These are phyloP conservation scores for Aurelia aurita complex sp. Pacific DNA, from an alignment of 30 jellyfish, hydroid and myxozoan genomes.

Conservation along the genomic window DNA sequence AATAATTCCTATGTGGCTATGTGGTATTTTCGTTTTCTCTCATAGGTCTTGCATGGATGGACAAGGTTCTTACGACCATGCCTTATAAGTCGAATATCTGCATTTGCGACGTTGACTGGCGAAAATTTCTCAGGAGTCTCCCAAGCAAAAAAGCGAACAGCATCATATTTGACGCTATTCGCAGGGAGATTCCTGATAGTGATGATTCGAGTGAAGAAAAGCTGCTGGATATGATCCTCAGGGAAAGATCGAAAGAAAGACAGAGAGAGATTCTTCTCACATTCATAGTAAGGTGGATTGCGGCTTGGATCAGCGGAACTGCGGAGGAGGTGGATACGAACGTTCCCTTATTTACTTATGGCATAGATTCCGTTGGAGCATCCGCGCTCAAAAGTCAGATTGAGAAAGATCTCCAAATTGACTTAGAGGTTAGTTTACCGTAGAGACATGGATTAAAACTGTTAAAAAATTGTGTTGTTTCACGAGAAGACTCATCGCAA, in stretches of 20 bases:
- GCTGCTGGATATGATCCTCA: slow-evolving; percentile 49
- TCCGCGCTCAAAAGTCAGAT: slow-evolving; percentile 62
- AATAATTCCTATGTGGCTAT: no score
- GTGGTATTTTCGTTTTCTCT: no score
- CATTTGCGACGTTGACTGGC: slow-evolving; percentile 75
- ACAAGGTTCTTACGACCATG: slow-evolving; percentile 59
- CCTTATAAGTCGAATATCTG: slow-evolving; percentile 44
- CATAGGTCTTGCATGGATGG: slow-evolving; percentile 66
- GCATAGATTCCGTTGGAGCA: slow-evolving; percentile 80
- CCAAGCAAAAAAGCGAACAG: slow-evolving; percentile 47
- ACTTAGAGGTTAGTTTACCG: slow-evolving; percentile 40
- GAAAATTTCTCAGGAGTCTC: slow-evolving; percentile 42
- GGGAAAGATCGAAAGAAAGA: slow-evolving; percentile 34
- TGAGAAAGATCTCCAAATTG: slow-evolving; percentile 63
- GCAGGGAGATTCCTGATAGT: slow-evolving; percentile 40
- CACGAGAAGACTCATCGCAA: no score
- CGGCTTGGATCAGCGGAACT: slow-evolving; percentile 78
- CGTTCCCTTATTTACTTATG: slow-evolving; percentile 71
- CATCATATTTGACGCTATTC: slow-evolving; percentile 40
- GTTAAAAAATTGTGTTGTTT: no score
- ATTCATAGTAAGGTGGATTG: slow-evolving; percentile 58
- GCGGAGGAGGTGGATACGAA: slow-evolving; percentile 71
- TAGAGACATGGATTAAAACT: no score
- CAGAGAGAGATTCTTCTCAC: slow-evolving; percentile 34
- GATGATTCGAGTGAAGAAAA: slow-evolving; percentile 15